Percentiles rank a stretch among this genome's conserved stretches.
Conservation (phyloP, 2,113 vertebrate genomes). For the Melospiza melodia region DNA sequence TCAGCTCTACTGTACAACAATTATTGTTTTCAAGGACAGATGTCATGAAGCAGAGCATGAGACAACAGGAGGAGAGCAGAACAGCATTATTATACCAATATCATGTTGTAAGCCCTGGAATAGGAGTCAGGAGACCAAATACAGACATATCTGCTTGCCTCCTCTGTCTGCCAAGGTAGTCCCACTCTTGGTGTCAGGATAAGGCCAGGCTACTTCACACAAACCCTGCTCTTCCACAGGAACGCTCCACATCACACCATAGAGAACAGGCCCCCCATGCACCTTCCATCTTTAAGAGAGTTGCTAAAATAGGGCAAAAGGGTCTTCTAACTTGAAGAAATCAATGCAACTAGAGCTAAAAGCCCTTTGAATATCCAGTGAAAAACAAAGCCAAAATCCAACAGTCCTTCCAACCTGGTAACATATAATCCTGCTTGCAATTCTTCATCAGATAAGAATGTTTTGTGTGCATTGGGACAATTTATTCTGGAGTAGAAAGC, state of each 20-base stretch:
- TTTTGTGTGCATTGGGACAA: conserved; percentile 20
- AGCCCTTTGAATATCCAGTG: background rate
- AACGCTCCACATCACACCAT: background rate
- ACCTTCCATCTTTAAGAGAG: background rate
- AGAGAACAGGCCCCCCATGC: background rate
- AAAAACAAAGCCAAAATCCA: background rate
- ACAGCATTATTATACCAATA: background rate
- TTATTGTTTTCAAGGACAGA: background rate
- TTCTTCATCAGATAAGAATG: conserved; percentile 60
- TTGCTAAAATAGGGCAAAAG: background rate
- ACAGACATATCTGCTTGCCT: background rate
- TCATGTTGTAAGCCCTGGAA: background rate
- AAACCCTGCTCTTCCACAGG: background rate
- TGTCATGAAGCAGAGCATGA: background rate
- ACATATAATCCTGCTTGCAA: background rate
- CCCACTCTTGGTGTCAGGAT: background rate
- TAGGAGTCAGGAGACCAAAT: background rate
- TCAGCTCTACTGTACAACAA: background rate
- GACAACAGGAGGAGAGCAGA: background rate
- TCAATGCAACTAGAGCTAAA: background rate
- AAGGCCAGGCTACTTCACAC: background rate
- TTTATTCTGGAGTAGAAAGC: conserved; percentile 37
- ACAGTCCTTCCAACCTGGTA: background rate
- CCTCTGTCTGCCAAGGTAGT: background rate
- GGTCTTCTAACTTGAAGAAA: background rate